These are phyloP conservation scores for Hirudo medicinalis DNA, from an alignment of 1,140 invertebrate genomes.

Conservation along the genomic window DNA sequence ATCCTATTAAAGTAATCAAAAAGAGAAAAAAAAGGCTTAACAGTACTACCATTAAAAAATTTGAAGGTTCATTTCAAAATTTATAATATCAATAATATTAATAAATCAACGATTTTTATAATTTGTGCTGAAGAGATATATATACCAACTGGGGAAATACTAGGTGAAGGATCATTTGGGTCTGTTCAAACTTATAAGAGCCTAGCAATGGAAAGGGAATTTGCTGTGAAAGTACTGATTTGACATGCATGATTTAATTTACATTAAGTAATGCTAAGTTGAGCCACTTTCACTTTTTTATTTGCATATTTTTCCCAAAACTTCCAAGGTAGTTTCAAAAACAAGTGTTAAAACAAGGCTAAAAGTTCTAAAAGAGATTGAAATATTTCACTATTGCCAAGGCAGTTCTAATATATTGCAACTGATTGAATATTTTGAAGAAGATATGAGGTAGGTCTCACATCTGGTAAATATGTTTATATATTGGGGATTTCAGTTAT, in stretches of 20 bases:
- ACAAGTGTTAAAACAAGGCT: conserved; percentile 76
- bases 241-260: background rate
- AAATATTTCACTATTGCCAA: conserved; percentile 93
- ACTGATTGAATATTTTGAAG: conserved; percentile 91
- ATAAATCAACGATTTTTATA: no score
- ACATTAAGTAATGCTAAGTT: background rate
- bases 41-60: conserved; percentile 25
- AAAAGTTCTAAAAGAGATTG: conserved; percentile 90
- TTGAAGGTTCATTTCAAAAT: conserved; percentile 27
- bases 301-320: background rate
- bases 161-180: conserved; percentile 90
- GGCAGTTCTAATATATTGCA: conserved; percentile 93
- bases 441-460: conserved; percentile 49
- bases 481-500: background rate
- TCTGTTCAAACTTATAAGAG: conserved; percentile 85
- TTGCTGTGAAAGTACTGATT: conserved; percentile 66
- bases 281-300: background rate
- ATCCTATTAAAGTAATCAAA: no score
- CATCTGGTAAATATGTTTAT: background rate
- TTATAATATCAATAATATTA: conserved; percentile 24
- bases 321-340: conserved; percentile 70
- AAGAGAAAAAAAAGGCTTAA: no score
- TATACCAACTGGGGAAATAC: conserved; percentile 78
- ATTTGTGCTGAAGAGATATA: conserved; percentile 61
- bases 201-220: conserved; percentile 77